Base-by-base conservation (phyloP, 2,113 vertebrate species). In the Hemibagrus wyckioides region DNA sequence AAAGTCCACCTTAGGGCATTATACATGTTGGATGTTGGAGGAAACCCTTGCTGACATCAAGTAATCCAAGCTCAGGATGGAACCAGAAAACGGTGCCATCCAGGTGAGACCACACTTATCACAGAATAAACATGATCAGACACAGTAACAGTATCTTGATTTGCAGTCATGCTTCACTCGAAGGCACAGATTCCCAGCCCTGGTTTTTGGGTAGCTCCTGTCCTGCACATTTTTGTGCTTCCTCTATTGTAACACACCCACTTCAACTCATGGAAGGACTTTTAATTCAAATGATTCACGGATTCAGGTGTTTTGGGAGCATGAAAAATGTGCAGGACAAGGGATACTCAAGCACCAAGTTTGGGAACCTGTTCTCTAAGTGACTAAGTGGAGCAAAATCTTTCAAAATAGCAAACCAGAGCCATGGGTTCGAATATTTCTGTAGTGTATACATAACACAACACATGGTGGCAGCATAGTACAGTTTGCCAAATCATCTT, bases 401-500 rank as follows among this genome's bases (percentile, higher is more conserved):
- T 52, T 8, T 6, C 39, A 48, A 75, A 28, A 75, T 76, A 76
- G 25, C 41, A 48, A 41, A n/a, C 4, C 73, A 76, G 13, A 14
- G 25, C 1, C 39, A n/a, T 25, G 7, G 23, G 71, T 44, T 75
- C 44, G 44, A 75, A 44, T 75, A 25, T 5, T 44, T 41, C 71
- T 75, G 71, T 56, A 33, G 41, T 57, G 3, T 8, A 87, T 39
- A n/a, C 69, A 23, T 21, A 87, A 65, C 41, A 77, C 73, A 59
- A 59, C 21, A 13, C 52, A 21, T 17, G 88, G 50, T 89, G 90
- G 87, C 86, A 79, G 54, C 39, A 50, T 77, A 86, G 83, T 67
- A 85, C 88, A 30, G 21, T 71, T 71, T 52, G 7, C 28, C 6
- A 36, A 28, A 48, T 83, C 41, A 9, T 61, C 6, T 21, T 48